These are phyloP conservation scores for Fulmarus glacialis DNA, from an alignment of 2,113 vertebrate genomes.

Conservation along the genomic window DNA sequence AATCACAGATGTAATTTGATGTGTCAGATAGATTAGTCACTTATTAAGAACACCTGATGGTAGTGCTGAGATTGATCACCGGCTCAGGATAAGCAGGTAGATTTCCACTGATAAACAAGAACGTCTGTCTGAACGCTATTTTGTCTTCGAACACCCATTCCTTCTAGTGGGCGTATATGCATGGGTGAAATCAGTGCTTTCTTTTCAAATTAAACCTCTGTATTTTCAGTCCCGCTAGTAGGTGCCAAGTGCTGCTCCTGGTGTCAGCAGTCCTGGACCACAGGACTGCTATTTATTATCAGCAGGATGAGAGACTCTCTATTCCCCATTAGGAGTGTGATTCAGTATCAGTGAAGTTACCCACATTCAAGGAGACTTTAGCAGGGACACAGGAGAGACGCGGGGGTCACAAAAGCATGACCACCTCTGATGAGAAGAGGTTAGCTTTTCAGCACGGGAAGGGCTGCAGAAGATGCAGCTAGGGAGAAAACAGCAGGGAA, in stretches of 20 bases:
- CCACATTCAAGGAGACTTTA: not conserved
- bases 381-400: not conserved
- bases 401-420: not conserved
- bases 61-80: not conserved
- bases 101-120: not conserved
- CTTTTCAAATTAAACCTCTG: not conserved
- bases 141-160: not conserved
- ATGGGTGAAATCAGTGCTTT: not conserved
- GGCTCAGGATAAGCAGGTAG: not conserved
- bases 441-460: not conserved
- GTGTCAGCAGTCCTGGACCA: not conserved
- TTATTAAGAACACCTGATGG: not conserved
- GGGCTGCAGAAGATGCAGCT: not conserved
- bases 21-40: slow-evolving; percentile 8
- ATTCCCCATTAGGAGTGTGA: accelerated
- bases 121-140: accelerated
- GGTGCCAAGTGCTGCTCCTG: not conserved
- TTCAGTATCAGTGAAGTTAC: not conserved
- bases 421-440: not conserved
- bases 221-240: not conserved
- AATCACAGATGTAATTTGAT: slow-evolving; percentile 21
- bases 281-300: not conserved
- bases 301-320: not conserved
- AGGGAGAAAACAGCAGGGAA: not conserved
- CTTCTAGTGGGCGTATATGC: not conserved